Evolutionary conservation across 1,140 invertebrate genomes (phyloP).

Genomic region (Thaumatotibia leucotreta): DNA sequence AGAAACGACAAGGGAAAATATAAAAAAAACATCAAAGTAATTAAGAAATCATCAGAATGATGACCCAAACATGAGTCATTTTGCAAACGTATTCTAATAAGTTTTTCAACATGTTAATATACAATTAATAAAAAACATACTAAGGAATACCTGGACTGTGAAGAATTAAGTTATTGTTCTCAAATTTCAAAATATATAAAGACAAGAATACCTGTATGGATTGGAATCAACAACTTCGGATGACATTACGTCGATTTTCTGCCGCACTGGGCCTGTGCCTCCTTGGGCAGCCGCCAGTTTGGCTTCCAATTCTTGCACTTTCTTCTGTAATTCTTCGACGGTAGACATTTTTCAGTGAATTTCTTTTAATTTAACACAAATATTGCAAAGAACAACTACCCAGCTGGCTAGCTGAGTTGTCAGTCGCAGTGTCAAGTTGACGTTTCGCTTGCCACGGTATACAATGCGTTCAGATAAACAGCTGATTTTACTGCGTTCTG

Average conservation of each 20-base stretch:
- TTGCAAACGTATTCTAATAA: background rate
- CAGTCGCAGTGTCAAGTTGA: conserved; percentile 2
- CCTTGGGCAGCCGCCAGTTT: conserved; percentile 71
- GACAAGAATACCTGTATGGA: conserved; percentile 91
- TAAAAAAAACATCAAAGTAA: no score
- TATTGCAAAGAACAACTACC: background rate
- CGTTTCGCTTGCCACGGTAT: conserved; percentile 4
- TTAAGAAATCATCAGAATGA: background rate
- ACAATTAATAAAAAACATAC: background rate
- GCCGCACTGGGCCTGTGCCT: conserved; percentile 65
- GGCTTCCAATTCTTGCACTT: conserved; percentile 78
- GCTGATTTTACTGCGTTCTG: background rate
- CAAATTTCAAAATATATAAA: background rate
- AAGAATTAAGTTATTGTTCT: background rate
- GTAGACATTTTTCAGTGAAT: conserved; percentile 55
- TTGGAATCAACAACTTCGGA: conserved; percentile 96
- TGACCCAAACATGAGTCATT: background rate
- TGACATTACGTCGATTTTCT: conserved; percentile 73
- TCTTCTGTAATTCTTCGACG: conserved; percentile 65
- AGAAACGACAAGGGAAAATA: no score
- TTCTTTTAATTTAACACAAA: conserved; percentile 4
- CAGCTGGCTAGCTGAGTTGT: conserved; percentile 10
- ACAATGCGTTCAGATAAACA: background rate
- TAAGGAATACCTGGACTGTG: background rate
- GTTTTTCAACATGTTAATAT: background rate